A percentile compares a stretch with the other conserved stretches of the same genome.
Conservation (phyloP, 2,888 invertebrate species). For the Laothoe populi region DNA sequence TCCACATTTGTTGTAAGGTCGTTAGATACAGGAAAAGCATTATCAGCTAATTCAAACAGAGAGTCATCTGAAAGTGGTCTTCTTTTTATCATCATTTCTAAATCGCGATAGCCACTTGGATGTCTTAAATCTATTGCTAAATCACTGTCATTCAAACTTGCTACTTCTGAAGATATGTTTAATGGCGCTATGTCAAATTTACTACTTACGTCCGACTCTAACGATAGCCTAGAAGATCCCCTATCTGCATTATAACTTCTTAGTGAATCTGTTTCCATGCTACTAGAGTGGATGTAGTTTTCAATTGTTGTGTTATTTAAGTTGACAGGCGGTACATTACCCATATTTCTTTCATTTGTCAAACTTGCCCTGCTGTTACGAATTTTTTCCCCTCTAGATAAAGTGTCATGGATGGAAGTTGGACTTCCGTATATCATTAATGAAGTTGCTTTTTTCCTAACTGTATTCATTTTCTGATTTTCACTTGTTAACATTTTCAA, state of each 20-base stretch:
- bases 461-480: conserved; percentile 75
- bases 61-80: conserved; percentile 91
- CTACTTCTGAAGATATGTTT: conserved; percentile 72
- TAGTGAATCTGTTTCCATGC: conserved; percentile 75
- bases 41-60: conserved; percentile 87
- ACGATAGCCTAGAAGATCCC: conserved; percentile 75
- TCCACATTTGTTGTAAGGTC: conserved; percentile 84
- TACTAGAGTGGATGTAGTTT: conserved; percentile 64
- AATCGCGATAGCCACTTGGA: conserved; percentile 73
- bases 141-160: conserved; percentile 72
- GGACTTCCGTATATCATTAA: conserved; percentile 81
- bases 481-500: conserved; percentile 78
- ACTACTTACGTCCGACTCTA: conserved; percentile 80
- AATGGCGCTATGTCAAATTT: conserved; percentile 77
- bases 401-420: conserved; percentile 80
- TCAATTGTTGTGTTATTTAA: conserved; percentile 64
- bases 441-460: conserved; percentile 77
- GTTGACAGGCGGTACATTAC: conserved; percentile 54
- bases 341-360: conserved; percentile 64
- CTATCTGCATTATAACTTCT: conserved; percentile 76
- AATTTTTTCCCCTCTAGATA: conserved; percentile 79
- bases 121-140: conserved; percentile 84
- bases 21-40: conserved; percentile 80
- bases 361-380: conserved; percentile 77
- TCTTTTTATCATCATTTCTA: conserved; percentile 87